phyloP scores from a whole-genome alignment of 2,797 vertebrate species.

The Serranus cabrilla region DNA sequence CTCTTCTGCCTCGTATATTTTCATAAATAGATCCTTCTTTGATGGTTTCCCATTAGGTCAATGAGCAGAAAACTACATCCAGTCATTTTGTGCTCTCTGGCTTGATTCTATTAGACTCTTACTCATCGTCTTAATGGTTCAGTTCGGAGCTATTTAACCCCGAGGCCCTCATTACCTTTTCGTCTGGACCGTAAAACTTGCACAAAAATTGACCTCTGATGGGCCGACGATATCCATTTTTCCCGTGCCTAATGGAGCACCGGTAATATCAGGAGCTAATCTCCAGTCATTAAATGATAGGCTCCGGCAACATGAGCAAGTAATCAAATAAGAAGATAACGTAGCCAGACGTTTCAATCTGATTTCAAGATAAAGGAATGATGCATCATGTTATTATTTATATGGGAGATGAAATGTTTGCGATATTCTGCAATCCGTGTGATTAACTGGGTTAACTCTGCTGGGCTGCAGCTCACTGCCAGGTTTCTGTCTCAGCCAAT shows the following conservation, averaged over 20 bases:
- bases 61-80: slow-evolving; percentile 65
- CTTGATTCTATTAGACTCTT: slow-evolving; percentile 70
- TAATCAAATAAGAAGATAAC: slow-evolving; percentile 71
- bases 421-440: slow-evolving; percentile 12
- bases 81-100: slow-evolving; percentile 58
- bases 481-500: slow-evolving; percentile 40
- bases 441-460: slow-evolving; percentile 29
- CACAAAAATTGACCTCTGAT: slow-evolving; percentile 66
- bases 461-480: slow-evolving; percentile 18
- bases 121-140: slow-evolving; percentile 67
- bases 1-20: slow-evolving; percentile 30
- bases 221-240: slow-evolving; percentile 52
- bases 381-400: slow-evolving; percentile 46
- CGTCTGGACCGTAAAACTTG: slow-evolving; percentile 66
- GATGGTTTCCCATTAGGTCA: slow-evolving; percentile 65
- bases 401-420: slow-evolving; percentile 37
- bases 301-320: slow-evolving; percentile 47
- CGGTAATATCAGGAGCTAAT: slow-evolving; percentile 75
- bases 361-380: slow-evolving; percentile 58
- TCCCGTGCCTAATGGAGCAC: slow-evolving; percentile 69
- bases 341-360: slow-evolving; percentile 64
- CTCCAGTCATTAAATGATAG: slow-evolving; percentile 68
- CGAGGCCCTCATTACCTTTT: slow-evolving; percentile 71
- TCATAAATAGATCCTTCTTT: slow-evolving; percentile 36
- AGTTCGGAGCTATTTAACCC: slow-evolving; percentile 74